Evolutionary conservation across 35 echinoderm and acorn worm genomes (phyloP), one percentile per base, ranked within the genome.

Genomic region (Diadema setosum): DNA sequence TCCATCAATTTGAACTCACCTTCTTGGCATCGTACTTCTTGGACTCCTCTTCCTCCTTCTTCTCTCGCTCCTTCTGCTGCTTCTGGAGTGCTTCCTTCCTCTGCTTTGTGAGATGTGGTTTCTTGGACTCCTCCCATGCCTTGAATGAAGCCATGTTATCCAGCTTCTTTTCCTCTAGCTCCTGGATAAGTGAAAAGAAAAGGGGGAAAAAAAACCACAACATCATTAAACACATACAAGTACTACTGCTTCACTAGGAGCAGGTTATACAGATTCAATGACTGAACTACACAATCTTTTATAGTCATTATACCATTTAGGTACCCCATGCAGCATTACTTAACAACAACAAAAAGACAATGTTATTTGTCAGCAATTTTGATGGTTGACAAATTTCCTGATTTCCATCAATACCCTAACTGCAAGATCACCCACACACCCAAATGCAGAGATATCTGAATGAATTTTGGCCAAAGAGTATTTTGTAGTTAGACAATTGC

Each of bases 41-140:
- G 29, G 80, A 83, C 37, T 76, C 31, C 36, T 90, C 41, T 30
- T 90, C 76, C 20, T 90, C 76, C 78, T 90, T 57, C 48, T 82
- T 80, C 40, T 67, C 34, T 26, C 80, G 32, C 35, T 78, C 73
- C 37, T 42, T 36, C 73, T 78, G 34, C 20, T 78, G 73, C 37
- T 78, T 78, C 73, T 78, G 39, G 14, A 78, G 40, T 8, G 6
- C 73, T 21, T 20, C 37, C 40, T 78, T 78, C 27, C 73, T 33
- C 23, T 78, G 33, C 27, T 78, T 16, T 6, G 73, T 35, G 14
- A 78, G 42, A 6, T 9, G 16, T 4, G 34, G 56, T 69, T 83
- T 90, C 80, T 90, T 90, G 42, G 3, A 36, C 4, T 90, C 78
- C 58, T 90, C 40, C 87, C 87, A 90, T 16, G 87, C 87, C 39